These are phyloP conservation scores for Coracopsis vasa DNA, from an alignment of 2,113 vertebrate genomes.

Conservation along the genomic window DNA sequence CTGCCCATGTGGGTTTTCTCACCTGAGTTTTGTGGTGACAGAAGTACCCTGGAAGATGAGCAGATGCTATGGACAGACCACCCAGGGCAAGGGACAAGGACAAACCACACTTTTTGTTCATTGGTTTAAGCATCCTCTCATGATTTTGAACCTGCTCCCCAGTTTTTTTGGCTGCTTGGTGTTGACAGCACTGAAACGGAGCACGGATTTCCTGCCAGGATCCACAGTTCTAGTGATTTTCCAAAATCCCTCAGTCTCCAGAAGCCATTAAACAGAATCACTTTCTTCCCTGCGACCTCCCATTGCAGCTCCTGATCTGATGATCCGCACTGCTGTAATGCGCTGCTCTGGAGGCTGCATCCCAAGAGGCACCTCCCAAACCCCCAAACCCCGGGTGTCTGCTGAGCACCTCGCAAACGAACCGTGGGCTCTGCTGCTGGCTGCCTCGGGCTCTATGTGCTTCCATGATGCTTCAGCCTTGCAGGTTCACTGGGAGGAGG, in stretches of 20 bases:
- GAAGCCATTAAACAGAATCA: conserved; percentile 21
- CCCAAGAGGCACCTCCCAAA: background rate
- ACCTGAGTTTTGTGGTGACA: background rate
- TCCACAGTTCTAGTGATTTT: conserved; percentile 13
- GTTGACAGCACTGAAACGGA: background rate
- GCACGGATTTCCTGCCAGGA: background rate
- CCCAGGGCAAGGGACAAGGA: background rate
- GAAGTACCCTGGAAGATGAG: background rate
- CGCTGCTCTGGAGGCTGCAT: background rate
- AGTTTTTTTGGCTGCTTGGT: background rate
- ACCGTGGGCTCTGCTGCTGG: fast-evolving
- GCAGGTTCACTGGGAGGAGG: background rate
- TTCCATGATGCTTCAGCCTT: background rate
- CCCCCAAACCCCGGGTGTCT: background rate
- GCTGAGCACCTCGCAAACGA: background rate
- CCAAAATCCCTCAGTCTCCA: background rate
- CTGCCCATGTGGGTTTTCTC: background rate
- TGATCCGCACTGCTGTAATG: background rate
- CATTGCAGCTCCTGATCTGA: background rate
- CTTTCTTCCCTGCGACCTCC: background rate
- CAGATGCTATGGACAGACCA: background rate
- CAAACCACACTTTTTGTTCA: background rate
- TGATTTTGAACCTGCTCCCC: background rate
- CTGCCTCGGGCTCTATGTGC: background rate
- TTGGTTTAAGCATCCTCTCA: background rate